phyloP scores from a whole-genome alignment of 2,113 vertebrate genomes.

The Ondatra zibethicus region DNA sequence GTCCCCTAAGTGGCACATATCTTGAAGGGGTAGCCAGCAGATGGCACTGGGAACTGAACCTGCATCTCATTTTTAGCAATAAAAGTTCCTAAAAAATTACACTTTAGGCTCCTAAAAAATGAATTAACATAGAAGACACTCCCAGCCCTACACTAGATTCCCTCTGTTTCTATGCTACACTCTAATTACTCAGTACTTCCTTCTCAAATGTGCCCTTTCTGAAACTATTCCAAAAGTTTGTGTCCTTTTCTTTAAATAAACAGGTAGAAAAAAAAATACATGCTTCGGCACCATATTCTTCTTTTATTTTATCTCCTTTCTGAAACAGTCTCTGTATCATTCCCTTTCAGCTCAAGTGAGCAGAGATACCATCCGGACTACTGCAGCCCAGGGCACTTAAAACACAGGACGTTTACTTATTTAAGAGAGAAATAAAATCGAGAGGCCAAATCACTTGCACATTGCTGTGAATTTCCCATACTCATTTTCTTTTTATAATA shows the following conservation, averaged over 20 bases:
- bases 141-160: not conserved
- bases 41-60: conserved; percentile 1
- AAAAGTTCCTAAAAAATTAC: conserved; percentile 41
- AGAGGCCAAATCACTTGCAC: conserved; percentile 56
- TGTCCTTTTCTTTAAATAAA: conserved; percentile 32
- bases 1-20: not conserved
- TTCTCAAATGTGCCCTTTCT: not conserved
- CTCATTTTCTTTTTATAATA: conserved; percentile 66
- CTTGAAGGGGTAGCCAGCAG: conserved; percentile 13
- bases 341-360: conserved; percentile 51
- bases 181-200: not conserved
- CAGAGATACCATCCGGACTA: not conserved
- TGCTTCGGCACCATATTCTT: conserved; percentile 39
- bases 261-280: conserved; percentile 2
- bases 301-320: conserved; percentile 63
- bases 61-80: not conserved
- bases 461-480: conserved; percentile 52
- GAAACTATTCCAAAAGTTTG: not conserved
- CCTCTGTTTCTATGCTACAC: not conserved
- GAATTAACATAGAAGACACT: not conserved
- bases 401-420: conserved; percentile 51
- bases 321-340: conserved; percentile 48
- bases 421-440: conserved; percentile 64
- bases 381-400: conserved; percentile 24
- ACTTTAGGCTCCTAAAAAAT: conserved; percentile 10